Base-by-base conservation (phyloP, 2,113 vertebrate species). In the Tamias sibiricus region DNA sequence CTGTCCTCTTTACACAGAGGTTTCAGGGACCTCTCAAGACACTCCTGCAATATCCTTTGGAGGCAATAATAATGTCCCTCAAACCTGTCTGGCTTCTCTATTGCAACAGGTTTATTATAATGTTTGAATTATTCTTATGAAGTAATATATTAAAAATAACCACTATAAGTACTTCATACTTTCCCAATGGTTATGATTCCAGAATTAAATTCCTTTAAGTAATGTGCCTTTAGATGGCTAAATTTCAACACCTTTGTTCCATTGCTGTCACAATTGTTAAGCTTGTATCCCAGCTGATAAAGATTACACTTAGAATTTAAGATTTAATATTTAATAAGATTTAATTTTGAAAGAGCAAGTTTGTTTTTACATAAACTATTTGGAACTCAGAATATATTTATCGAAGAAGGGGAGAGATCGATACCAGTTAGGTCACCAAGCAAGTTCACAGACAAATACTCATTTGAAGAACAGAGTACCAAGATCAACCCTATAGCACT, bases 81-180 rank as follows among this genome's bases (percentile, higher is more conserved):
- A 88, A 85, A 89, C 13, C 68, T 77, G 24, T 44, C 59, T 74
- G 72, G 66, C 54, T 42, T 59, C 35, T 85, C 62, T 72, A 11
- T 24, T 92, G 9, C 14, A 62, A 32, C 37, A 77, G 35, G 57
- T 35, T 68, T 87, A 68, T 47, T 74, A 19, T 75, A 87, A 87
- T 59, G n/a, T 19, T 69, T 91, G 32, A 81, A 69, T 57, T 81
- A 89, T 79, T 86, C 69, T 64, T 80, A 79, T 64, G 54, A 96
- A 90, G 92, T 81, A 17, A 82, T 44, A 6, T 64, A 86, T 74
- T 85, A 87, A 94, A 87, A 77, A 85, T 49, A 96, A 69, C 24
- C 3, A 19, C n/a, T 54, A 2, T 57, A 71, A 66, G 35, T 68
- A 90, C 68, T 86, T 64, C 74, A n/a, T 71, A 22, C 35, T 32